Evolutionary conservation across 2,888 invertebrate genomes (phyloP), one percentile per base, ranked within the genome.

Genomic region (Oasisia sp.): DNA sequence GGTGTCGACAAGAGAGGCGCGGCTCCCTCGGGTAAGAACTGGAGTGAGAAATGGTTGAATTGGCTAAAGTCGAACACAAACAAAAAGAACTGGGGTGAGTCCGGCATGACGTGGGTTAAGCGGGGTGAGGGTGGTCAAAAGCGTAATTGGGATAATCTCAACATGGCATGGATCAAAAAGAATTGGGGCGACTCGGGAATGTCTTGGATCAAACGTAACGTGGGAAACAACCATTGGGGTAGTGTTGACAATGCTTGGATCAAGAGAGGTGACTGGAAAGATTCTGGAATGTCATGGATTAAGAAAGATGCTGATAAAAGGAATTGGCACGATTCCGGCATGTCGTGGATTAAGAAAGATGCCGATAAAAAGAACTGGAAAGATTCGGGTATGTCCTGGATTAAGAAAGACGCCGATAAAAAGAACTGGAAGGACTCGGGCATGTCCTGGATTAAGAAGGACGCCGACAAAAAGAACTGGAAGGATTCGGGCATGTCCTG

Each of bases 21-120:
- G 19, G 44, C 19, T 38, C 50, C 44, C 50, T 12, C 91, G 12
- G 91, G 91, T 44, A 50, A n/a, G 19, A 32, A 45, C 32, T 91
- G 91, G 91, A 56, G 56, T 32, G 56, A 91, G 50, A 91, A 91
- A 45, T 91, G 91, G 91, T 93, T 94, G 93, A 56, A 92, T 56
- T 94, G 94, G 94, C 93, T 94, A 74, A 94, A 93, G 91, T 90
- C 93, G 32, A 92, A 91, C 58, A 89, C 91, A 90, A 91, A 92
- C 32, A 91, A 91, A 38, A 89, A 91, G 32, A 92, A 58, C 27
- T 93, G 93, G 93, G 93, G 93, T 38, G 92, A 93, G 58, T 92
- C 93, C 12, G 93, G 92, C n/a, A 93, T 93, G 93, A 19, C 91
- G 32, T 93, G 93, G 93, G 93, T 93, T 38, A 93, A 93, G 74